These are phyloP conservation scores for Otolemur crassicaudatus DNA, from an alignment of 2,797 vertebrate genomes.

Conservation along the genomic window DNA sequence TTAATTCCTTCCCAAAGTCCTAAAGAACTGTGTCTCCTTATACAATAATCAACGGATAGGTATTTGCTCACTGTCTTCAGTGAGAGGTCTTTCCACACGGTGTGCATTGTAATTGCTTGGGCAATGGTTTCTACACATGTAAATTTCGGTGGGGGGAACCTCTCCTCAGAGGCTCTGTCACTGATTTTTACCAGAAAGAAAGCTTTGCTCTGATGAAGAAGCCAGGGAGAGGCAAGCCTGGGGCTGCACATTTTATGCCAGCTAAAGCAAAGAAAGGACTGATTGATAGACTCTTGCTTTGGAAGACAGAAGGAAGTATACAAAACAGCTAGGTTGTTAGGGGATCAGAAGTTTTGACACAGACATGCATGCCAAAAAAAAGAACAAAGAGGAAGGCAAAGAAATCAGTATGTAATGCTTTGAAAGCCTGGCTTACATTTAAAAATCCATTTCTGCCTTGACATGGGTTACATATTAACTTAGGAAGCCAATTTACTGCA, in stretches of 20 bases:
- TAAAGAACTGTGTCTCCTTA: not conserved
- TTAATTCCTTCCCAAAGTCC: not conserved
- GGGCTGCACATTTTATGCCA: constrained; percentile 52
- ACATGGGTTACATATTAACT: constrained; percentile 39
- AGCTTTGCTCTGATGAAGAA: constrained; percentile 36
- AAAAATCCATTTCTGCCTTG: constrained; percentile 45
- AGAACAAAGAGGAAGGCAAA: not conserved
- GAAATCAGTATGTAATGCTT: constrained; percentile 17
- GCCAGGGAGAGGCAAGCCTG: not conserved
- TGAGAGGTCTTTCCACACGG: not conserved
- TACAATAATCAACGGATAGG: not conserved
- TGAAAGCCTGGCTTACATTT: constrained; percentile 36
- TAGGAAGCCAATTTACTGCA: constrained; percentile 1
- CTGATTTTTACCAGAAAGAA: constrained; percentile 51
- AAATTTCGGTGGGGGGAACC: not conserved
- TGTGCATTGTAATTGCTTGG: not conserved
- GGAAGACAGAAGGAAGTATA: constrained; percentile 57
- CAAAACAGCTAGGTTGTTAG: constrained; percentile 26
- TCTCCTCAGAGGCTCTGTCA: not conserved
- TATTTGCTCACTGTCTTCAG: constrained; percentile 2
- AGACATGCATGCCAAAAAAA: not conserved
- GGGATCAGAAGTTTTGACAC: constrained; percentile 44
- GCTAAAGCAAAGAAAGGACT: constrained; percentile 49
- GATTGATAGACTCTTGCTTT: constrained; percentile 55
- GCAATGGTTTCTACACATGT: not conserved